These are phyloP conservation scores for Orussus abietinus DNA, from an alignment of 1,140 invertebrate genomes.

Conservation along the genomic window DNA sequence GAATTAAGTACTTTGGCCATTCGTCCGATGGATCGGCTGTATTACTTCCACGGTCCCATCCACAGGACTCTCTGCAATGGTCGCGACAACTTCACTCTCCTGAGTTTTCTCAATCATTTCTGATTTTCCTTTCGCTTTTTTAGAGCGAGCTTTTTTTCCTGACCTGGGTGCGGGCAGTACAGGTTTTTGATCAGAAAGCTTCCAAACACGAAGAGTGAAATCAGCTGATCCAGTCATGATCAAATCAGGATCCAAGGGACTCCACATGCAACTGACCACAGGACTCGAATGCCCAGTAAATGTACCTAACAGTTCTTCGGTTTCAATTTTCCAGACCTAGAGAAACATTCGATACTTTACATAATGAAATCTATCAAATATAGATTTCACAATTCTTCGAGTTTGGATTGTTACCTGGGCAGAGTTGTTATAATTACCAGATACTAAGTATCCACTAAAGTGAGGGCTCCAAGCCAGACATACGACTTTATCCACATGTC, in stretches of 20 bases:
- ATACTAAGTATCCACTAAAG: constrained; percentile 61
- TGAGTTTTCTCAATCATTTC: constrained; percentile 10
- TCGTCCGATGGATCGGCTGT: no score
- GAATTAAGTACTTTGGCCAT: no score
- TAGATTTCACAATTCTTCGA: neutral
- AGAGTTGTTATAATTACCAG: constrained; percentile 65
- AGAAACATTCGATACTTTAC: neutral
- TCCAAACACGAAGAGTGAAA: constrained; percentile 61
- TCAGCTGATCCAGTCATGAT: constrained; percentile 62
- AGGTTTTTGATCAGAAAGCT: constrained; percentile 36
- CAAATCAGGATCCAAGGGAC: constrained; percentile 59
- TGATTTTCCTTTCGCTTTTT: constrained; percentile 8
- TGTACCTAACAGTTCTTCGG: constrained; percentile 55
- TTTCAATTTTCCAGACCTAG: constrained; percentile 69
- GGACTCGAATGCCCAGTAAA: constrained; percentile 56
- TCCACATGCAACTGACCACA: constrained; percentile 61
- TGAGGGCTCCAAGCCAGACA: constrained; percentile 72
- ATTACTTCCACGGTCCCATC: no score
- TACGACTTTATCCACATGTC: constrained; percentile 60
- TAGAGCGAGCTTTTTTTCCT: constrained; percentile 14
- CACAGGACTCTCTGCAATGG: no score
- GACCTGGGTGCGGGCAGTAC: constrained; percentile 8
- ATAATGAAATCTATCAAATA: constrained; percentile 1
- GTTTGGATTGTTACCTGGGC: constrained; percentile 65
- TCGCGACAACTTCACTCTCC: constrained; percentile 20